Base-by-base conservation (phyloP, 1,140 invertebrate species). In the Plectus sambesii region DNA sequence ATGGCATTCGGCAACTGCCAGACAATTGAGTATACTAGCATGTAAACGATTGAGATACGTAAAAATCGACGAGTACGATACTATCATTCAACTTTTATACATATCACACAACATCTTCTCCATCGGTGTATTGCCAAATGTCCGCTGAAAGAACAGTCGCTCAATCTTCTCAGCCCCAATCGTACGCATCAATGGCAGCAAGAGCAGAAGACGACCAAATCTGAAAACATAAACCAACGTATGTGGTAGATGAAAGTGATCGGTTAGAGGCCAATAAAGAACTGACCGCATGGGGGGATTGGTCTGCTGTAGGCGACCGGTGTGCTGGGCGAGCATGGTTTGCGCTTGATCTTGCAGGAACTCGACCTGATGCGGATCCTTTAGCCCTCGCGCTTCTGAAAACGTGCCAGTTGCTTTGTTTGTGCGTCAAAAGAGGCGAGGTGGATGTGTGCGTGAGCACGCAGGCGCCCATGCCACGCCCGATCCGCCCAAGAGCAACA, bases 321-420 rank as follows among this genome's bases (percentile, higher is more conserved):
- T 81, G 66, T 93, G 87, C 70, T 93, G 87, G 45, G 82, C 80
- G 6, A 94, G 70, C 87, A 92, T 93, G 1, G 89, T 80, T 72
- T 97, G 92, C 0, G 92, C 90, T 71, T 97, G 93, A 73, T 97
- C 92, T 72, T 97, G 90, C 0, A 97, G 77, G 65, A 86, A 87
- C 71, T 98, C 90, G 19, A 97, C 89, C 72, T 93, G 87, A n/a
- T 82, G 79, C 0, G 85, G 83, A 69, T 96, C 88, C 69, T 92
- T 90, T 19, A 96, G 75, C 6, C 87, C 88, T 47, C 85, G 77
- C 0, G 87, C 65, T 46, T 77, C 76, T 76, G 56, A 30, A 67
- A 68, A 20, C n/a, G n/a, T n/a, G n/a, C n/a, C n/a, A n/a, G n/a
- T n/a, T n/a, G n/a, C n/a, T n/a, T n/a, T n/a, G n/a, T n/a, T n/a